Evolutionary conservation across 2,888 invertebrate species (phyloP).

Genomic region (Entomobrya proxima): DNA sequence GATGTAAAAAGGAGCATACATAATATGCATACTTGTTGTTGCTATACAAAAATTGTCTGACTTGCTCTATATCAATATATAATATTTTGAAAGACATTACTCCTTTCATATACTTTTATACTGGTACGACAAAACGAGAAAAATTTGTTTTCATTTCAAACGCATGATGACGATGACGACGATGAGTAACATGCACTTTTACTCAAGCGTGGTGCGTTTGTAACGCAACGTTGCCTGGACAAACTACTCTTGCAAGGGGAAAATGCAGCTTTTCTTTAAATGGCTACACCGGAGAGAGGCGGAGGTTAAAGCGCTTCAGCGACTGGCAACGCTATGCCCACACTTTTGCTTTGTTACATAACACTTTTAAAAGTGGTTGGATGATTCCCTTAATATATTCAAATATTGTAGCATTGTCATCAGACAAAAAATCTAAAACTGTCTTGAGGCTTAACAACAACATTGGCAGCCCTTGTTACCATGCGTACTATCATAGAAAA

Average conservation of each 20-base stretch:
- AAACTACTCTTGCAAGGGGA: neutral
- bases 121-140: neutral
- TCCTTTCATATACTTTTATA: constrained; percentile 4
- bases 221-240: constrained; percentile 4
- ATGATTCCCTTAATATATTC: neutral
- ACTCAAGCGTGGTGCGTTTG: constrained; percentile 5
- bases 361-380: neutral
- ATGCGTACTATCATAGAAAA: neutral
- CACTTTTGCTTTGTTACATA: neutral
- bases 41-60: neutral
- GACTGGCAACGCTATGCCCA: too few species aligned
- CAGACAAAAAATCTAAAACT: neutral
- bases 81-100: neutral
- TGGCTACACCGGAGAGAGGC: neutral
- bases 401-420: neutral
- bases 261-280: constrained; percentile 11
- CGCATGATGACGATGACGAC: too few species aligned
- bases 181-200: constrained; percentile 24
- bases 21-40: neutral
- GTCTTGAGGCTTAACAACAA: neutral
- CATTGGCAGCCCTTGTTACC: too few species aligned
- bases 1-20: neutral
- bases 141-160: constrained; percentile 11
- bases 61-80: neutral
- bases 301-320: too few species aligned